Base-by-base conservation (phyloP, 2,797 vertebrate genomes). In the Danionella dracula region DNA sequence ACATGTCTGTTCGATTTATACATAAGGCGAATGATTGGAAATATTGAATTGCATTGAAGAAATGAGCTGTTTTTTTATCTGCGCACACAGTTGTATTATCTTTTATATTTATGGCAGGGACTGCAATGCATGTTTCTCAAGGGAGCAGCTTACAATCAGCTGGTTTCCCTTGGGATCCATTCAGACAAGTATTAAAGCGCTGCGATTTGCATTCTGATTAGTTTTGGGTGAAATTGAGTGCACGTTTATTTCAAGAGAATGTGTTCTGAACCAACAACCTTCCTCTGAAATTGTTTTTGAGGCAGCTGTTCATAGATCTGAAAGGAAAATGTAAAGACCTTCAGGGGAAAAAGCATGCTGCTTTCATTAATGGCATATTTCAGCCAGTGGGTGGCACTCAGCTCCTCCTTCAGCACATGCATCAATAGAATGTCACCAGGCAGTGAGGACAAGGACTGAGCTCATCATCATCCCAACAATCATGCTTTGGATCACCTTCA, bases 301-400 rank as follows among this genome's bases (percentile, higher is more conserved):
- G 5, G 48, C 38, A 16, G 9, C 8, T 64, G 20, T 66, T 10
- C 12, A 46, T 34, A 27, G 29, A 58, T 13, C 54, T 35, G 10
- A 32, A 38, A 15, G 13, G 19, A 12, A 9, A 29, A 49, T 49
- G 11, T 10, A 48, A 51, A 10, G 4, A 45, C 7, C 13, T n/a
- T n/a, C n/a, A n/a, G 23, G 23, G 23, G 23, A 7, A 29, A 17
- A 23, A 35, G 6, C 13, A 12, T 31, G 42, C 23, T 49, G 35
- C 59, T 21, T 23, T 42, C 32, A 4, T 66, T 12, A 56, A 8
- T 70, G 29, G 16, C 35, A 29, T 37, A 34, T 44, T 8, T 37
- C 10, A 19, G 45, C 54, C 76, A 78, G 61, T 35, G 71, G 74
- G 41, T 72, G 61, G 68, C 49, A 66, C 45, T 32, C 23, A 57